Evolutionary conservation across 1,140 invertebrate species (phyloP), one percentile per base, ranked within the genome.

Genomic region (Aporrectodea caliginosa): DNA sequence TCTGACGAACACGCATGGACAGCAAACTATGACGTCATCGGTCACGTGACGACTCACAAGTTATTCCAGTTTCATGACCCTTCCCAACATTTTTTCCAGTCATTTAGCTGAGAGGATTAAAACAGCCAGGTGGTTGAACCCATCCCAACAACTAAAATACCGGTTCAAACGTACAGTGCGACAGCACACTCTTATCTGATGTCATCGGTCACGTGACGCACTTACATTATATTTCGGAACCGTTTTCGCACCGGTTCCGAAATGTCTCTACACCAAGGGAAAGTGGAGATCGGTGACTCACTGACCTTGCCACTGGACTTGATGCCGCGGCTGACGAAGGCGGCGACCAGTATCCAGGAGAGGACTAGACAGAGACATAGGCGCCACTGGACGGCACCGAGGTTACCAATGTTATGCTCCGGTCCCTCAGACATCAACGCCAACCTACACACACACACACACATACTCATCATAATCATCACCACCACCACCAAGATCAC

Each of bases 301-400:
- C 31, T 6, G 27, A 91, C 92, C 90, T 94, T 94, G 85, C 93
- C 93, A 27, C 93, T 93, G 82, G 92, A 93, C 85, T 93, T 92
- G 2, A 94, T 93, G 31, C 93, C 93, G 90, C 93, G 93, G 85
- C 92, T 93, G 32, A 94, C 89, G 85, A 92, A 93, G 34, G 93
- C 88, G 83, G 92, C 93, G 32, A 94, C 93, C 70, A 94, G 92
- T 69, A 92, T 84, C 93, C 93, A 94, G 70, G 93, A 92, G 31
- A 92, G 86, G 0, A 94, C 88, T 2, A 94, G 88, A 87, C 92
- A 93, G 0, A 91, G 86, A 2, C 92, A 92, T 86, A 94, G 86
- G 1, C 91, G 91, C 92, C 93, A 93, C 0, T 90, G 81, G 14
- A 85, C 71, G 12, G 58, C 69, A n/a, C 86, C 85, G 2, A 92